Conservation (phyloP, 2,113 vertebrate species). For the Rhinoptilus africanus region DNA sequence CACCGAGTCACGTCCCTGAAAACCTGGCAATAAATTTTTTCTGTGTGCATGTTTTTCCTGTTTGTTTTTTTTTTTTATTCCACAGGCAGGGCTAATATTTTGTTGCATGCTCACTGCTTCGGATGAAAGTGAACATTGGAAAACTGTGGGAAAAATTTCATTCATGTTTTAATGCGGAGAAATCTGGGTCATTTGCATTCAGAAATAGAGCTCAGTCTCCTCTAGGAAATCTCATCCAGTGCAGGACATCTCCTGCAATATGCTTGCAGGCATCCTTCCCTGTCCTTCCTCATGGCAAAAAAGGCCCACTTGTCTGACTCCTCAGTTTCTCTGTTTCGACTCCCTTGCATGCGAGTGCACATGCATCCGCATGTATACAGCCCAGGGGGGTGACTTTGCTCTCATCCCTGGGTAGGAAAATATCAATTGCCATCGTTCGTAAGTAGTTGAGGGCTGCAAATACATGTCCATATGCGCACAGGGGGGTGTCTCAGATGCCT, state of each 20-base stretch:
- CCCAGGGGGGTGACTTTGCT: not conserved
- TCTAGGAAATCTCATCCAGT: not conserved
- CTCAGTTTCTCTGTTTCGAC: not conserved
- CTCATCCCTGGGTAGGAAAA: not conserved
- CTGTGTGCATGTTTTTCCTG: fast-evolving
- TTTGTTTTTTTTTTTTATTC: not conserved
- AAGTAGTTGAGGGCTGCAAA: not conserved
- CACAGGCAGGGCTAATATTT: not conserved
- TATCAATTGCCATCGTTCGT: fast-evolving
- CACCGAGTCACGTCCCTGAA: not conserved
- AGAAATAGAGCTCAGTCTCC: not conserved
- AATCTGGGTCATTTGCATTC: not conserved
- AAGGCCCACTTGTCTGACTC: not conserved
- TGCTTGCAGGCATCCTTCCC: not conserved
- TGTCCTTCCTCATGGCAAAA: not conserved
- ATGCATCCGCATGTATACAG: fast-evolving
- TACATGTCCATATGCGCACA: not conserved
- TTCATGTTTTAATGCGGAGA: not conserved
- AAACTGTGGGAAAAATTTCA: not conserved
- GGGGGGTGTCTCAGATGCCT: not conserved
- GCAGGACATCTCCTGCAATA: not conserved
- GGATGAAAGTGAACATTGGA: not conserved
- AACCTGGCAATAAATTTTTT: not conserved
- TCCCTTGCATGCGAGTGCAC: not conserved
- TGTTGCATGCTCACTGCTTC: not conserved